A percentile compares a stretch with the other conserved stretches of the same genome.
phyloP scores from a whole-genome alignment of 92 coral and sea anemone genomes.

The Pocillopora meandrina region DNA sequence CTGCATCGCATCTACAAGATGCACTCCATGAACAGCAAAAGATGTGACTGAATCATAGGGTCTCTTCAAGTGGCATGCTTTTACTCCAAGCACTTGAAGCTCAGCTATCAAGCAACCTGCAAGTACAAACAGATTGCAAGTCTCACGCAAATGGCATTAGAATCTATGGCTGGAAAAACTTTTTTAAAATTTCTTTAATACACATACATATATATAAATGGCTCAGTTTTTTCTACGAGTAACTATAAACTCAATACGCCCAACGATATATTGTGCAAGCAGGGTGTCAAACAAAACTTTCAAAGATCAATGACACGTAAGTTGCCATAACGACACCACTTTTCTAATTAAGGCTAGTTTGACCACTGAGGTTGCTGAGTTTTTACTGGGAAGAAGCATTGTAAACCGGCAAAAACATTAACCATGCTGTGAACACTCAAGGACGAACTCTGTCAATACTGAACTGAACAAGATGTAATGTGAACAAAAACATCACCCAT shows the following conservation, averaged over 20 bases:
- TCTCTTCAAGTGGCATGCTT: slow-evolving; percentile 80
- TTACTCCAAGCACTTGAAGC: slow-evolving; percentile 86
- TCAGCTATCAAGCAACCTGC: slow-evolving; percentile 95
- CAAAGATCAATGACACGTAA: too few relatives aligned
- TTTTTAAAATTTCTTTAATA: neutral
- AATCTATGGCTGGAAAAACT: neutral
- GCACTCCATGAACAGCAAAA: slow-evolving; percentile 83
- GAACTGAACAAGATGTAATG: slow-evolving; percentile 43
- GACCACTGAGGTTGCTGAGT: too few relatives aligned
- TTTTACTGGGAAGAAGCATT: too few relatives aligned
- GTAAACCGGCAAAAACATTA: slow-evolving; percentile 1
- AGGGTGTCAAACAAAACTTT: too few relatives aligned
- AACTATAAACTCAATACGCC: too few relatives aligned
- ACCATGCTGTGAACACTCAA: slow-evolving; percentile 91
- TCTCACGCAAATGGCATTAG: neutral
- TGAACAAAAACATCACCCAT: slow-evolving; percentile 63
- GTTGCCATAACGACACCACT: too few relatives aligned
- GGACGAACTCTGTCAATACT: slow-evolving; percentile 77
- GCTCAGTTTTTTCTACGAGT: too few relatives aligned
- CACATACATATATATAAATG: too few relatives aligned
- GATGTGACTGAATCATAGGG: slow-evolving; percentile 87
- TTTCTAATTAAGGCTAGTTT: too few relatives aligned
- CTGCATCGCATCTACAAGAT: slow-evolving; percentile 92
- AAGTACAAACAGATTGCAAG: neutral
- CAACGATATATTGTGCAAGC: too few relatives aligned